Base-by-base conservation (phyloP, 2,113 vertebrate genomes). In the Tricholaema leucomelas region DNA sequence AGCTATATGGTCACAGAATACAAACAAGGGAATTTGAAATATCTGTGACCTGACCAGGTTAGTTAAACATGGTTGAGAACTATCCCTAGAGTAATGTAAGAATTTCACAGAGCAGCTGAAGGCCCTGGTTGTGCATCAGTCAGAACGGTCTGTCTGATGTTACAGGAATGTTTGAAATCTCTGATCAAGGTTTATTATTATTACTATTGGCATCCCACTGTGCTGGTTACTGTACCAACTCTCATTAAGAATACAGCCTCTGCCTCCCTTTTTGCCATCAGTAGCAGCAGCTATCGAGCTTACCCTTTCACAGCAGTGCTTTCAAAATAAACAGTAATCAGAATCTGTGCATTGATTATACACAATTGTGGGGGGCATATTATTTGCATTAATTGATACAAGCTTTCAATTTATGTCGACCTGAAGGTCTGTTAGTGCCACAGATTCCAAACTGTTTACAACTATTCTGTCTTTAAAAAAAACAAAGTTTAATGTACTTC, bases 141-240 rank as follows among this genome's bases (percentile, higher is more conserved):
- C 77, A 24, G 44, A 78, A 59, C 1, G 1, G 21, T 46, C 35
- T 30, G 12, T 90, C 87, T 91, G 90, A 77, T 91, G 52, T 80
- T 89, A 82, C 71, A n/a, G 36, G 20, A 76, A 66, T 30, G 72
- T 85, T 76, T 89, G 46, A 93, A 92, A 91, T 87, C 75, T 76
- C 71, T 69, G 81, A 77, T 93, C 81, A 91, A 93, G 77, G 40
- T 89, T 91, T 92, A 70, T 79, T 85, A 46, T 85, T 73, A 78
- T 91, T 85, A 33, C 33, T 79, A 56, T 48, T 67, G 87, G 72
- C 52, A 52, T 71, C 76, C 87, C 3, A 1, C 72, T 74, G 85
- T 81, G 69, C 72, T 77, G 79, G 72, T 77, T 76, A 81, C 85
- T 90, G 87, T 91, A 81, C 56, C 85, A 91, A 87, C 24, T 63